Evolutionary conservation across 2,797 vertebrate species (phyloP), one percentile per base, ranked within the genome.

Genomic region (Arctocebus calabarensis): DNA sequence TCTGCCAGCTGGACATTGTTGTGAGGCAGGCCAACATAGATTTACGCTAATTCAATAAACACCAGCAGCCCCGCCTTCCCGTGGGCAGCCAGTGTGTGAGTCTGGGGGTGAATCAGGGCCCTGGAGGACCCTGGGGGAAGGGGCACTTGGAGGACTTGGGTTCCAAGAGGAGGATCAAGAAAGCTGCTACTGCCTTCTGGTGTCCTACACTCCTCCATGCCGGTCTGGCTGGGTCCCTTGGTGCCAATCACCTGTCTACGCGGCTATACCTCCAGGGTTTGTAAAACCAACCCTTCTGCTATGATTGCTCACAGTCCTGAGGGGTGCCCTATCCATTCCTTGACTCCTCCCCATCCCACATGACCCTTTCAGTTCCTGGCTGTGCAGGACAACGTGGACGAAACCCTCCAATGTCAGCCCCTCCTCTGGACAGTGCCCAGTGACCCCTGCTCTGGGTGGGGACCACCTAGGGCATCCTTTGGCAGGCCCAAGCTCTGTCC

Each of bases 401-500:
- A 13, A 52, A 66, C 22, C 55, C 57, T 61, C 9, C 34, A 7
- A 3, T 5, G 32, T 12, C 9, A 7, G n/a, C 59, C 59, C 7
- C 5, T 37, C 5, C 37, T 34, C 32, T 32, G 16, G 43, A 73
- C 29, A 20, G 13, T 5, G 19, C 29, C n/a, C 14, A 5, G 71
- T 57, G 22, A 11, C 73, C 86, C 45, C 70, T 87, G 64, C 27
- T 85, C 68, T 37, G 61, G 64, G 20, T 20, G 1, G 5, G 25
- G 45, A 16, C 25, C n/a, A 19, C 34, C 0, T 0, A 81, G n/a
- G 34, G 29, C 3, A 3, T 17, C 12, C 1, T 40, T 32, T 48
- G 2, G 11, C 0, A n/a, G 27, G 5, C 14, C 34, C 34, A 23
- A 13, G 20, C 16, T 85, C 12, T 34, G 37, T n/a, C 57, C 25